Conservation (phyloP, 1,140 invertebrate genomes). For the Glossosoma conforme region DNA sequence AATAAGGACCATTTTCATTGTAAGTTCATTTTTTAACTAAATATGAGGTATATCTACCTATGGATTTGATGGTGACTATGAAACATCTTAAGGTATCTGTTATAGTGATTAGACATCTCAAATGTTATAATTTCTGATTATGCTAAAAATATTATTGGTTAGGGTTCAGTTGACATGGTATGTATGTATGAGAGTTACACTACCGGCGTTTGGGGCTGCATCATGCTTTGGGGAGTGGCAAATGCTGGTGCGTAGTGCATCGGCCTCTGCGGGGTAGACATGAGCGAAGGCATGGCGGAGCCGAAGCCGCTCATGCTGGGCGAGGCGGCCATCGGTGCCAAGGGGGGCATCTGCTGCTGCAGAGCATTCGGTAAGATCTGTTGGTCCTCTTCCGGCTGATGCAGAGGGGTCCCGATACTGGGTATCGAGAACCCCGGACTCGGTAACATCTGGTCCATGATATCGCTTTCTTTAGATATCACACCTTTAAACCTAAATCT, state of each 20-base stretch:
- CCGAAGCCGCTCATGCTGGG: slow-evolving; percentile 48
- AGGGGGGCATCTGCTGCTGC: slow-evolving; percentile 58
- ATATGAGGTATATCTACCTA: too few species aligned
- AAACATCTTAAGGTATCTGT: too few species aligned
- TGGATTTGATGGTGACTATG: too few species aligned
- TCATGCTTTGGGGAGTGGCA: slow-evolving; percentile 65
- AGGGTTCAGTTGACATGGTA: too few species aligned
- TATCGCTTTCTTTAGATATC: too few species aligned
- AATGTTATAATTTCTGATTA: too few species aligned
- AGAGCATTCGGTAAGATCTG: slow-evolving; percentile 75
- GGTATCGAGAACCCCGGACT: slow-evolving; percentile 86
- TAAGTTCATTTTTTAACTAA: too few species aligned
- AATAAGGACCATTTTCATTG: too few species aligned
- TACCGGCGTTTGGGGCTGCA: slow-evolving; percentile 86
- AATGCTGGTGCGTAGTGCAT: slow-evolving; percentile 68
- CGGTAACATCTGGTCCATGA: slow-evolving; percentile 85
- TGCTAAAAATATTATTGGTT: too few species aligned
- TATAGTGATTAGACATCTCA: too few species aligned
- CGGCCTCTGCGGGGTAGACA: slow-evolving; percentile 60
- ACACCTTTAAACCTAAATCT: too few species aligned
- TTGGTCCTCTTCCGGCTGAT: slow-evolving; percentile 89
- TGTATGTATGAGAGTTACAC: too few species aligned
- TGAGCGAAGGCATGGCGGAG: slow-evolving; percentile 46
- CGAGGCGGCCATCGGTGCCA: slow-evolving; percentile 55
- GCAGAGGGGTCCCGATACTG: slow-evolving; percentile 82